These are phyloP conservation scores for Spicauda simplicius DNA, from an alignment of 2,888 invertebrate species.

Conservation along the genomic window DNA sequence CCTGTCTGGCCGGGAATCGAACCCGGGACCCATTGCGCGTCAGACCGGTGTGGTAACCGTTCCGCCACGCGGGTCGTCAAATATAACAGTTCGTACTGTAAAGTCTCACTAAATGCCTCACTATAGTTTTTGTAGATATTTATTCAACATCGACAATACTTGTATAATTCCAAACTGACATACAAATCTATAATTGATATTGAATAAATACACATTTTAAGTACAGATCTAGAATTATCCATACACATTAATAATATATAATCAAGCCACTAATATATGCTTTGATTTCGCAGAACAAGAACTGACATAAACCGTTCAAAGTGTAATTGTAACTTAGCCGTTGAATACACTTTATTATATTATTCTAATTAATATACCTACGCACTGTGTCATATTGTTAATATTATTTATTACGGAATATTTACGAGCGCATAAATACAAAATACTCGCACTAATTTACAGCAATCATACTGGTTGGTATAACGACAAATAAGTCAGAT, in stretches of 20 bases:
- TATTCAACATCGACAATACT: too few species aligned
- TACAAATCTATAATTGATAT: too few species aligned
- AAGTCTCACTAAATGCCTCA: too few species aligned
- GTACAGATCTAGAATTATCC: background rate
- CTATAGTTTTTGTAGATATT: too few species aligned
- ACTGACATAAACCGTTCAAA: slow-evolving; percentile 22
- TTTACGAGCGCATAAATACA: slow-evolving; percentile 33
- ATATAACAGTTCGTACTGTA: too few species aligned
- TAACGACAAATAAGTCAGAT: background rate
- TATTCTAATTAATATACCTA: slow-evolving; percentile 35
- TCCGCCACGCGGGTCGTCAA: too few species aligned
- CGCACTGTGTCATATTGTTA: slow-evolving; percentile 35
- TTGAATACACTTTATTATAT: slow-evolving; percentile 25
- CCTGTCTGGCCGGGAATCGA: too few species aligned
- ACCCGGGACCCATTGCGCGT: too few species aligned
- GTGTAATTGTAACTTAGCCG: slow-evolving; percentile 5
- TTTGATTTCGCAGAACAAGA: slow-evolving; percentile 21
- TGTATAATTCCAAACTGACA: too few species aligned
- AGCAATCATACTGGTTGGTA: slow-evolving; percentile 24
- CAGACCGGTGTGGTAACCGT: too few species aligned
- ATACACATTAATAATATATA: background rate
- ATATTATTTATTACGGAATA: slow-evolving; percentile 14
- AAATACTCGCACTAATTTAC: slow-evolving; percentile 24
- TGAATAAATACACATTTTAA: background rate
- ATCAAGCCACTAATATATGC: background rate